A percentile compares a stretch with the other conserved stretches of the same genome.
phyloP scores from a whole-genome alignment of 2,888 invertebrate species.

The Hydroisotoma schaefferi region DNA sequence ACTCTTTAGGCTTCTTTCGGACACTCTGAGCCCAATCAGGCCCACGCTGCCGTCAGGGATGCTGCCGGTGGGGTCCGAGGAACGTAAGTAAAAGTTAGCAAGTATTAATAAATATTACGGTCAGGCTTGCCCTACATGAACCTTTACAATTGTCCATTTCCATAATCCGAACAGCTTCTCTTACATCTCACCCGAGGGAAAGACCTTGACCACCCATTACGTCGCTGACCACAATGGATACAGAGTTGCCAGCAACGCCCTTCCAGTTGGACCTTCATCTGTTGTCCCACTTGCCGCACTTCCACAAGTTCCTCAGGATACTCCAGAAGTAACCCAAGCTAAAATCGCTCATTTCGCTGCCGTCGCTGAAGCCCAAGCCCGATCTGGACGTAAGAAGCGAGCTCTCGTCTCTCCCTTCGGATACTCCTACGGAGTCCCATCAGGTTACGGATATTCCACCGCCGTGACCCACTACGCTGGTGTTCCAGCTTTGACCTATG shows the following conservation, averaged over 20 bases:
- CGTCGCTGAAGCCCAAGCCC: conserved; percentile 51
- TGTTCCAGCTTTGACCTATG: conserved; percentile 15
- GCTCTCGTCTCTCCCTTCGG: conserved; percentile 47
- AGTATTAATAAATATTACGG: too few relatives aligned
- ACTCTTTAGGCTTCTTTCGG: conserved; percentile 18
- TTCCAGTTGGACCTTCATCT: conserved; percentile 50
- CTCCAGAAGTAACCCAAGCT: conserved; percentile 56
- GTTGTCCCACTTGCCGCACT: conserved; percentile 23
- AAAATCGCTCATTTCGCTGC: conserved; percentile 53
- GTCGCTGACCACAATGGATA: conserved; percentile 54
- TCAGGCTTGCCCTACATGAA: background rate
- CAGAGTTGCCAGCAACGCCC: conserved; percentile 54
- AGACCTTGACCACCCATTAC: conserved; percentile 53
- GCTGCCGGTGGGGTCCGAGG: conserved; percentile 47
- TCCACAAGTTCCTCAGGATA: conserved; percentile 52
- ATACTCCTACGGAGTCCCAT: conserved; percentile 44
- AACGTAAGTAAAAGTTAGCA: conserved; percentile 45
- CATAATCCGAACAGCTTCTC: conserved; percentile 46
- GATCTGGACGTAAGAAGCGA: conserved; percentile 35
- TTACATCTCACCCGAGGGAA: conserved; percentile 55
- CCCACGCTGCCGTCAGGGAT: conserved; percentile 52
- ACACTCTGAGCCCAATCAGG: conserved; percentile 51
- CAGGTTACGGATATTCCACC: conserved; percentile 32
- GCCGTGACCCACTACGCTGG: conserved; percentile 22
- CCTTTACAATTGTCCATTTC: background rate